phyloP scores from a whole-genome alignment of 2,797 vertebrate genomes.

The Neostethus bicornis region DNA sequence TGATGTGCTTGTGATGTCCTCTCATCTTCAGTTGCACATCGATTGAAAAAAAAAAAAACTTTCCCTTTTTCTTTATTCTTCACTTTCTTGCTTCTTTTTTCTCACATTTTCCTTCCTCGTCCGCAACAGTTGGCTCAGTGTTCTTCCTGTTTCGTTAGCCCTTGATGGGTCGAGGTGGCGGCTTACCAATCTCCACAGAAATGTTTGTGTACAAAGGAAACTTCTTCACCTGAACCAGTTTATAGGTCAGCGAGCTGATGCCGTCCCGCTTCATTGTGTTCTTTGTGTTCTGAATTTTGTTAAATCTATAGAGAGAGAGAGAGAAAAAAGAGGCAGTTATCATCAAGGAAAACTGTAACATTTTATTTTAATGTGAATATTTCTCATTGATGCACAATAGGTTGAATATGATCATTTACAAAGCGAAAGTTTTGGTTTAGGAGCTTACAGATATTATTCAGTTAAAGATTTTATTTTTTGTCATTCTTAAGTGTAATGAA shows the following conservation, averaged over 20 bases:
- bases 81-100: conserved; percentile 11
- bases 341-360: conserved; percentile 8
- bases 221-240: conserved; percentile 86
- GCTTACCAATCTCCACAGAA: conserved; percentile 96
- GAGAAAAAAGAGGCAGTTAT: conserved; percentile 6
- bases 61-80: conserved; percentile 1
- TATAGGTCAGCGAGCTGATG: conserved; percentile 94
- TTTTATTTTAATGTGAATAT: not conserved
- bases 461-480: not conserved
- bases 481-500: not conserved
- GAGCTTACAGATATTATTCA: not conserved
- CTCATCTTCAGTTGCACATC: conserved; percentile 11
- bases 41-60: conserved; percentile 20
- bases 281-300: conserved; percentile 99
- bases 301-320: conserved; percentile 82
- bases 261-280: conserved; percentile 97
- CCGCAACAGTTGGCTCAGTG: conserved; percentile 5
- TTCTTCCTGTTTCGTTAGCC: conserved; percentile 76
- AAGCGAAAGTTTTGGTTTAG: no score
- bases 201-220: conserved; percentile 95
- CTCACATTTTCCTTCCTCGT: not conserved
- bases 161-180: conserved; percentile 87
- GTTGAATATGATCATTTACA: no score
- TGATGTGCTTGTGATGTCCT: conserved; percentile 47
- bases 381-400: no score